Conservation (phyloP, 2,888 invertebrate genomes). For the Cephus sareptanus region DNA sequence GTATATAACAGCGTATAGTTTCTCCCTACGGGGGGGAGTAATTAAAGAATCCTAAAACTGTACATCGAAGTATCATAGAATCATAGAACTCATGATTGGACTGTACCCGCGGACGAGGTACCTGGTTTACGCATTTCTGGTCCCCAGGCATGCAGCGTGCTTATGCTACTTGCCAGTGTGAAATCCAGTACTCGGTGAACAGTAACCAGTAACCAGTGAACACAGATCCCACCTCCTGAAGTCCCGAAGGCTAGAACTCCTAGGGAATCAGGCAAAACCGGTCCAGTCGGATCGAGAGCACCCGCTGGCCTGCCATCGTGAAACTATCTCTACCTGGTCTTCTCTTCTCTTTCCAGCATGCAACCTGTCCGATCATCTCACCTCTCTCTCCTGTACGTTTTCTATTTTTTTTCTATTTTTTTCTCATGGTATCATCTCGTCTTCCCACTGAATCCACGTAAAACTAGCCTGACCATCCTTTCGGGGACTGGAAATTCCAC, state of each 20-base stretch:
- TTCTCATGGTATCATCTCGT: constrained; percentile 17
- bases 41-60: neutral
- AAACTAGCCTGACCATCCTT: constrained; percentile 13
- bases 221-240: constrained; percentile 31
- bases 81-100: neutral
- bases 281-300: constrained; percentile 61
- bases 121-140: neutral
- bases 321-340: constrained; percentile 14
- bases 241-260: constrained; percentile 61
- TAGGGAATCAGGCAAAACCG: constrained; percentile 63
- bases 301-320: constrained; percentile 31
- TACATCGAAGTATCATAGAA: neutral
- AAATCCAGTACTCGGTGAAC: constrained; percentile 29
- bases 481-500: neutral
- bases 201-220: constrained; percentile 28
- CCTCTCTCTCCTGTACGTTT: constrained; percentile 16
- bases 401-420: neutral
- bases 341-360: constrained; percentile 20
- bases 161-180: neutral
- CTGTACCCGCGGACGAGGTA: neutral
- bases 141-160: neutral
- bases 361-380: constrained; percentile 3
- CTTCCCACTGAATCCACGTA: constrained; percentile 7
- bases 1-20: constrained; percentile 42
- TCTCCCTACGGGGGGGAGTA: constrained; percentile 37